Evolutionary conservation across 2,113 vertebrate genomes (phyloP).

Genomic region (Lepidothrix coronata): DNA sequence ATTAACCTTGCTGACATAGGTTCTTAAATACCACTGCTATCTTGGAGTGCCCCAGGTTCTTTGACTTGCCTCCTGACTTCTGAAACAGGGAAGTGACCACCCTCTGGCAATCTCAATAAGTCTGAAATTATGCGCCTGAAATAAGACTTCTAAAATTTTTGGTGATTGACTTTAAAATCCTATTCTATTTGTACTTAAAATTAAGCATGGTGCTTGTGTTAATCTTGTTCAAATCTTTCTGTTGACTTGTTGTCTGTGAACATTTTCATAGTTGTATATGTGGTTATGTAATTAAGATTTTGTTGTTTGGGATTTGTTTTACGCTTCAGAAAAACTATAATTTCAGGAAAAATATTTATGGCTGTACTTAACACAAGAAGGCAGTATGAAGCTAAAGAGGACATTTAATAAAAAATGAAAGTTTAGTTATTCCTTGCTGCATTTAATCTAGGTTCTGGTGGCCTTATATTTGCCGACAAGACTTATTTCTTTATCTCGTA

Average conservation of each 20-base stretch:
- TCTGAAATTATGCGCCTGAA: background rate
- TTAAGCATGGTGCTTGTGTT: accelerated
- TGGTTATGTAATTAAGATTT: background rate
- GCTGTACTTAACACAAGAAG: background rate
- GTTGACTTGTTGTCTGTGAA: background rate
- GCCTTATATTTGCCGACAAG: background rate
- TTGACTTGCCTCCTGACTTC: background rate
- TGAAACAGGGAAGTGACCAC: background rate
- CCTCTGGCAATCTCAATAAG: background rate
- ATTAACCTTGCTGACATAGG: background rate
- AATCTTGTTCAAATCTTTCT: background rate
- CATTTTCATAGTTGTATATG: background rate
- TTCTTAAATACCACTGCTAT: background rate
- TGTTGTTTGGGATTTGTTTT: background rate
- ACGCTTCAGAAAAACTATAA: background rate
- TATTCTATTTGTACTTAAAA: background rate
- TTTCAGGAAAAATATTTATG: background rate
- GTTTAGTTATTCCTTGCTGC: background rate
- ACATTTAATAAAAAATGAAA: background rate
- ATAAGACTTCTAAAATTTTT: background rate
- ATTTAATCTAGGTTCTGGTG: background rate
- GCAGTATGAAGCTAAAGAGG: background rate
- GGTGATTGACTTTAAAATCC: background rate
- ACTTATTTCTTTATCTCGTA: background rate
- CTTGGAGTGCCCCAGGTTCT: background rate